Base-by-base conservation (phyloP, 2,113 vertebrate species). In the Barbus barbus region DNA sequence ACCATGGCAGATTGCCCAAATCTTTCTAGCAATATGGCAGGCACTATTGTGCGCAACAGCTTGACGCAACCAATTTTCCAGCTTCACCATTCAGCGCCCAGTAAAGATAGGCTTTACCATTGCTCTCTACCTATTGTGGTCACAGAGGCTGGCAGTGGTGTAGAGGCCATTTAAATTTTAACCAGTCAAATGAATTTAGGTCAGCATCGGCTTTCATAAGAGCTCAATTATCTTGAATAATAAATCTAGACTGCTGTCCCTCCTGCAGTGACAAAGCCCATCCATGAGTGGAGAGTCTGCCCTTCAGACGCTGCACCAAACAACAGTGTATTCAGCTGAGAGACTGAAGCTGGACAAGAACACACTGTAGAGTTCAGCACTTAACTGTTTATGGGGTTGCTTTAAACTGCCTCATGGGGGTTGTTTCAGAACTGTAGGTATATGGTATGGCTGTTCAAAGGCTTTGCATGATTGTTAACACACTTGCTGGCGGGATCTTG, bases 161-260 rank as follows among this genome's bases (percentile, higher is more conserved):
- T 73, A 79, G 78, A 82, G 44, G 74, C 51, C 78, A 51, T 88
- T 86, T 84, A 82, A 86, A 84, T 88, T 86, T 84, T 82, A 84
- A 88, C 78, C 58, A 74, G 81, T 60, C 78, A 74, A 36, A 82
- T 78, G 67, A 84, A 87, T 87, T 84, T 72, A 81, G 83, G 80
- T 82, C 85, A 85, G 85, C 13, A 33, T 65, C 48, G 31, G 67
- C 67, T 85, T 86, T 86, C 65, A 88, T 83, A 83, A 60, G 51
- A 73, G 41, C 82, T 81, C 71, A 87, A 78, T 87, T 82, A 87
- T 86, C 77, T 86, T 84, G 53, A 87, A 82, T 82, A 87, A 87
- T 87, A 87, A 87, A 78, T 83, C 71, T 56, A 44, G 33, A 84
- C 53, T 38, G 81, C 51, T 76, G 33, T 72, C 38, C 51, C 53